Conservation (phyloP, 2,113 vertebrate species). For the Zootoca vivipara region DNA sequence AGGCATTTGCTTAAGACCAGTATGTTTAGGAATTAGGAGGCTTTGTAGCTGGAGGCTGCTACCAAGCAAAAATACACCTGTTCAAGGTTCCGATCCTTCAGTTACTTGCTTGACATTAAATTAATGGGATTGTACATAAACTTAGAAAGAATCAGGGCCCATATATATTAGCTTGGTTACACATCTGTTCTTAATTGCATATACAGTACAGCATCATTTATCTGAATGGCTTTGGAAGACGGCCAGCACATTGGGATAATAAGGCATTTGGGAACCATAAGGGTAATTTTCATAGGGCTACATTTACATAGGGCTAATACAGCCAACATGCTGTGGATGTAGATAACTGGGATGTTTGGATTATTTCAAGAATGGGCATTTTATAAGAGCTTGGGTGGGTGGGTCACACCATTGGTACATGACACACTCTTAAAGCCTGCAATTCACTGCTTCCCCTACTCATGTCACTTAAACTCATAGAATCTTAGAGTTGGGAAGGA, state of each 20-base stretch:
- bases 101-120: slow-evolving; percentile 7
- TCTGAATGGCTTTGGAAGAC: slow-evolving; percentile 32
- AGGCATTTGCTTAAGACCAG: not conserved
- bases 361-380: not conserved
- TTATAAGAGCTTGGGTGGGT: not conserved
- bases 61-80: not conserved
- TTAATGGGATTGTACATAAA: slow-evolving; percentile 30
- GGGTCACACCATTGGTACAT: not conserved
- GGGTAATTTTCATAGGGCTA: slow-evolving; percentile 37
- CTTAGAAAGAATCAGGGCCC: slow-evolving; percentile 25
- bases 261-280: slow-evolving; percentile 34
- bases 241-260: slow-evolving; percentile 31
- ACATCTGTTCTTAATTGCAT: slow-evolving; percentile 43
- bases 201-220: slow-evolving; percentile 41
- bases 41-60: not conserved
- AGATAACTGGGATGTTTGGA: not conserved
- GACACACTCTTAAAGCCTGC: not conserved
- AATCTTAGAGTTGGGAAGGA: no score
- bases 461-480: not conserved
- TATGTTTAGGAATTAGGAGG: not conserved
- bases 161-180: slow-evolving; percentile 32
- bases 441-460: not conserved
- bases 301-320: slow-evolving; percentile 39
- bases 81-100: not conserved
- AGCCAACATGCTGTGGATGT: slow-evolving; percentile 16